Evolutionary conservation across 2,797 vertebrate genomes (phyloP).

Genomic region (Aulostomus chinensis): DNA sequence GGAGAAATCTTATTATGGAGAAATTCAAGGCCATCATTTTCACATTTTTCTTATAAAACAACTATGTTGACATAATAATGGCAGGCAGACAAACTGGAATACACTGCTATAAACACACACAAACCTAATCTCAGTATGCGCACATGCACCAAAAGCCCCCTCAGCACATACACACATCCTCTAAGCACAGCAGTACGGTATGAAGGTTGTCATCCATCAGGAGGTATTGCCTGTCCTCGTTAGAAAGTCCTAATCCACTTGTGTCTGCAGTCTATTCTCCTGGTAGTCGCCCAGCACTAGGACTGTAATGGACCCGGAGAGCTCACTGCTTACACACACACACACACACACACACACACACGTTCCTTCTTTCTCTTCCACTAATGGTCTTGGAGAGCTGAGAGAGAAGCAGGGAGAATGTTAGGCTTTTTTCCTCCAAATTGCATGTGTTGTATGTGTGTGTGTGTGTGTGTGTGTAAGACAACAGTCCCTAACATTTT

Average conservation of each 20-base stretch:
- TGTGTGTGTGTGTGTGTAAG: not conserved
- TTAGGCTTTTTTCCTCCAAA: constrained; percentile 6
- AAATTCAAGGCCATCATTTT: not conserved
- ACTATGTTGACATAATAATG: not conserved
- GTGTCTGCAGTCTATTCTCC: constrained; percentile 73
- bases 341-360: not conserved
- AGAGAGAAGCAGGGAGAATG: constrained; percentile 17
- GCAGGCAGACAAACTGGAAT: not conserved
- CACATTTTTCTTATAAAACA: not conserved
- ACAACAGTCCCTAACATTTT: not conserved
- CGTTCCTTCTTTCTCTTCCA: not conserved
- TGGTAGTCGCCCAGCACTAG: constrained; percentile 50
- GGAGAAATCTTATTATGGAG: not conserved
- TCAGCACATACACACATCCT: constrained; percentile 23
- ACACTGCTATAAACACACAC: too few relatives aligned
- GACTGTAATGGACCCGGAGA: constrained; percentile 55
- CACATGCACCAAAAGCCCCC: not conserved
- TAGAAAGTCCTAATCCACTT: constrained; percentile 80
- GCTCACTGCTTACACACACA: not conserved
- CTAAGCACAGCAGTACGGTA: constrained; percentile 31
- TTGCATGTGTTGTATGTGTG: not conserved
- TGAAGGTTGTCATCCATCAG: constrained; percentile 78
- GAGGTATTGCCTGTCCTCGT: constrained; percentile 75
- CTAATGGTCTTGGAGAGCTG: constrained; percentile 28
- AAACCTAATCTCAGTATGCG: too few relatives aligned